Conservation (phyloP, 2,113 vertebrate species). For the Eulemur rufifrons region DNA sequence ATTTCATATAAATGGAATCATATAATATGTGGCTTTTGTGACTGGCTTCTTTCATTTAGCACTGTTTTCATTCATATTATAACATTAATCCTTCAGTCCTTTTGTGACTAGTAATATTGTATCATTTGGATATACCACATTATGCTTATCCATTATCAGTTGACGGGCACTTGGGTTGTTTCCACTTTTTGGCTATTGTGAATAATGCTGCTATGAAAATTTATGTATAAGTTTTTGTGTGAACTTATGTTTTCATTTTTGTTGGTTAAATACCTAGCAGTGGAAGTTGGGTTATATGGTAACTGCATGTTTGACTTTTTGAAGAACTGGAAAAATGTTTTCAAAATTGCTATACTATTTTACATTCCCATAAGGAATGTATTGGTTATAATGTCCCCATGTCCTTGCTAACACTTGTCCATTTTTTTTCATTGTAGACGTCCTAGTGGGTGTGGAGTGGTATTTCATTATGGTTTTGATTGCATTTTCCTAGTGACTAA, state of each 20-base stretch:
- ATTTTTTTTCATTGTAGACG: neutral
- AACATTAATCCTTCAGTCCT: neutral
- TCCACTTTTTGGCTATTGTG: neutral
- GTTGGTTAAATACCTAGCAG: neutral
- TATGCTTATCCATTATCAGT: neutral
- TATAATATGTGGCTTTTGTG: neutral
- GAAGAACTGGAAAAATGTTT: neutral
- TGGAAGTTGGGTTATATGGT: neutral
- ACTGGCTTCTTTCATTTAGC: constrained; percentile 6
- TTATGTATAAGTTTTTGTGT: neutral
- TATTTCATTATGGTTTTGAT: neutral
- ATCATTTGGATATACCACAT: neutral
- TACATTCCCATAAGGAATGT: neutral
- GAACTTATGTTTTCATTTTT: neutral
- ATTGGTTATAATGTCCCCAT: neutral
- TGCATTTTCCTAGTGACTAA: neutral
- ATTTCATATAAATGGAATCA: neutral
- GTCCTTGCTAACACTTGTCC: neutral
- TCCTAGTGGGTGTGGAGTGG: neutral
- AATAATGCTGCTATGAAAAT: neutral
- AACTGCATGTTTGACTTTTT: neutral
- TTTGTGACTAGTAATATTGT: neutral
- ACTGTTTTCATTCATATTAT: neutral
- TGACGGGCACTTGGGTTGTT: neutral
- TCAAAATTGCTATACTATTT: neutral